Conservation (phyloP, 1,140 invertebrate species). For the Centruroides sculpturatus region DNA sequence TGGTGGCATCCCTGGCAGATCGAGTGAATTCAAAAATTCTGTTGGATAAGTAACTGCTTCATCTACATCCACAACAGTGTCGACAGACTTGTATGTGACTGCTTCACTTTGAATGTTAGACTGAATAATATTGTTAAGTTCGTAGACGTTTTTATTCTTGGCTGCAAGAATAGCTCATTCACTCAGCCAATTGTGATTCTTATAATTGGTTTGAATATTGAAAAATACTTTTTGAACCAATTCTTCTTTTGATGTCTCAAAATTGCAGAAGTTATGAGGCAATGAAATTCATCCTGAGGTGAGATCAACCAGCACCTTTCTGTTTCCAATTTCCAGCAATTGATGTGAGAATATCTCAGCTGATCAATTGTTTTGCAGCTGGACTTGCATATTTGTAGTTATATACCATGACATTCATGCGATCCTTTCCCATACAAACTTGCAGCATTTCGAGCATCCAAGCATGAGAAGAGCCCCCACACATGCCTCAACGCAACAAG, state of each 20-base stretch:
- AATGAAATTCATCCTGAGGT: not conserved
- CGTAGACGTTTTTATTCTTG: slow-evolving; percentile 12
- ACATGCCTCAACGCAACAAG: too few relatives aligned
- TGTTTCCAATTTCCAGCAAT: not conserved
- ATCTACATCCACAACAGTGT: not conserved
- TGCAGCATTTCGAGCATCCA: too few relatives aligned
- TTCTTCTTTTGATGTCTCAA: not conserved
- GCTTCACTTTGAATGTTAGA: not conserved
- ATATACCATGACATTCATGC: too few relatives aligned
- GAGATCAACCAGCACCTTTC: not conserved
- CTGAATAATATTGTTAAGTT: not conserved
- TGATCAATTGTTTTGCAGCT: too few relatives aligned
- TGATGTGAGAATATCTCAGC: not conserved
- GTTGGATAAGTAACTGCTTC: slow-evolving; percentile 24
- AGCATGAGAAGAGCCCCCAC: too few relatives aligned
- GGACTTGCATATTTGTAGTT: too few relatives aligned
- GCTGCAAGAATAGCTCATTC: slow-evolving; percentile 22
- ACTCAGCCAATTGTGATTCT: slow-evolving; percentile 23
- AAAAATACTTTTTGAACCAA: slow-evolving; percentile 14
- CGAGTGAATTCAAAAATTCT: slow-evolving; percentile 29
- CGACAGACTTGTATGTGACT: not conserved
- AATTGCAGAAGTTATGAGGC: not conserved
- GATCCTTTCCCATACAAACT: too few relatives aligned
- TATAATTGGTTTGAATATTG: slow-evolving; percentile 22
- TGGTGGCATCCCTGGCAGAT: slow-evolving; percentile 24